Evolutionary conservation across 2,797 vertebrate genomes (phyloP).

Genomic region (Dendrocincla tyrannina): DNA sequence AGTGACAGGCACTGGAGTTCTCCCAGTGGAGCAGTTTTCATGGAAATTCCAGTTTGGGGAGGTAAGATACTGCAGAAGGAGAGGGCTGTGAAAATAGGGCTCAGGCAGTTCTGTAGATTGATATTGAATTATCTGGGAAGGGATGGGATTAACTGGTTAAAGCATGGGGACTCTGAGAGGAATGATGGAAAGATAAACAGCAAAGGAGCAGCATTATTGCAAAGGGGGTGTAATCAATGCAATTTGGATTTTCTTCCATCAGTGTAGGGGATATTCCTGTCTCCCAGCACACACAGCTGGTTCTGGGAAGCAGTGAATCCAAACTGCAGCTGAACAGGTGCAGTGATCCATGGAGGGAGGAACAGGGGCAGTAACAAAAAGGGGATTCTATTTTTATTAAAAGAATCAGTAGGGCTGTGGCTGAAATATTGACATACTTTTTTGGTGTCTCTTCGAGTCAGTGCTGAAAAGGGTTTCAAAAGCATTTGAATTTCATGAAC

Average conservation of each 20-base stretch:
- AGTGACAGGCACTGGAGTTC: not conserved
- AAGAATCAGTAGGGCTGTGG: not conserved
- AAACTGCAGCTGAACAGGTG: not conserved
- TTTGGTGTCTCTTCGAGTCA: not conserved
- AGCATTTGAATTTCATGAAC: not conserved
- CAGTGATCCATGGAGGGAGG: not conserved
- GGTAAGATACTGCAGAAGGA: not conserved
- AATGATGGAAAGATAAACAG: not conserved
- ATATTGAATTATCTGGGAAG: not conserved
- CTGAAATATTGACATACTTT: not conserved
- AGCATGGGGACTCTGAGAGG: not conserved
- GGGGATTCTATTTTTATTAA: not conserved
- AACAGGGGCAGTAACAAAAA: not conserved
- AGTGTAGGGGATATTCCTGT: not conserved
- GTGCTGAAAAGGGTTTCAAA: not conserved
- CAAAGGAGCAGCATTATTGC: not conserved
- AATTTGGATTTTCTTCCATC: not conserved
- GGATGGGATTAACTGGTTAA: not conserved
- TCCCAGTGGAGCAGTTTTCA: not conserved
- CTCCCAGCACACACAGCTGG: not conserved
- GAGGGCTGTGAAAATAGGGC: not conserved
- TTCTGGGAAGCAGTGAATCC: not conserved
- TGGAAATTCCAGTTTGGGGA: not conserved
- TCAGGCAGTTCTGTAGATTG: not conserved
- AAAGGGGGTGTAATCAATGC: not conserved